These are phyloP conservation scores for Pogonognathellus flavescens DNA, from an alignment of 1,140 invertebrate species.

Conservation along the genomic window DNA sequence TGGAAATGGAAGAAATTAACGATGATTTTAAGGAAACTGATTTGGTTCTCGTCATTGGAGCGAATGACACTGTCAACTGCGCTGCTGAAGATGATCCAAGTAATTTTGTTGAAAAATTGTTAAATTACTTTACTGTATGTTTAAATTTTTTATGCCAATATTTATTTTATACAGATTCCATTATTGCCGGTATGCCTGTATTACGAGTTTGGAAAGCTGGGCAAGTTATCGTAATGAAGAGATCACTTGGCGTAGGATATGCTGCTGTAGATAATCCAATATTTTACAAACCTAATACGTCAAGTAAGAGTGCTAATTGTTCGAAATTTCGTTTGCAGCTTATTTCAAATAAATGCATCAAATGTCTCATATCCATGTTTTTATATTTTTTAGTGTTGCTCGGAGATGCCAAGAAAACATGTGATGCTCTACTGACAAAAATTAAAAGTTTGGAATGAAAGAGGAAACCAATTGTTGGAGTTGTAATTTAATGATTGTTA, in stretches of 20 bases:
- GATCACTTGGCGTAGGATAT: conserved; percentile 69
- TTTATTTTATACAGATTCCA: conserved; percentile 74
- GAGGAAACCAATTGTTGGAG: background rate
- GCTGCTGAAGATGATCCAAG: conserved; percentile 90
- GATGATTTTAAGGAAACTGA: conserved; percentile 89
- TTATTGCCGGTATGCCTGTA: conserved; percentile 94
- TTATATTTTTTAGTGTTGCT: conserved; percentile 79
- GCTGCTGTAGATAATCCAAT: conserved; percentile 83
- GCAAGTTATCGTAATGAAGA: conserved; percentile 92
- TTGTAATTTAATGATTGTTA: conserved; percentile 46
- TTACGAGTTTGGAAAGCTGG: conserved; percentile 88
- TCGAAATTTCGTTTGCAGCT: background rate
- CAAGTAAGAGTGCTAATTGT: conserved; percentile 71
- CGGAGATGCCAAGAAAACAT: conserved; percentile 93
- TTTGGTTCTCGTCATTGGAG: conserved; percentile 88
- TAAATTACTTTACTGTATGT: background rate
- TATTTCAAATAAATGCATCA: too few species aligned
- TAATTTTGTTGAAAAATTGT: conserved; percentile 64
- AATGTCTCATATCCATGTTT: too few species aligned
- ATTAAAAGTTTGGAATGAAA: conserved; percentile 68
- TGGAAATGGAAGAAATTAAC: conserved; percentile 96
- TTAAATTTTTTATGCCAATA: too few species aligned
- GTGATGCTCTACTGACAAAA: conserved; percentile 82
- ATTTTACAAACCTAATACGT: conserved; percentile 91
- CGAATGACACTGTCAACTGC: conserved; percentile 93